Conservation (phyloP, 2,113 vertebrate genomes). For the Thinocorus orbignyianus region DNA sequence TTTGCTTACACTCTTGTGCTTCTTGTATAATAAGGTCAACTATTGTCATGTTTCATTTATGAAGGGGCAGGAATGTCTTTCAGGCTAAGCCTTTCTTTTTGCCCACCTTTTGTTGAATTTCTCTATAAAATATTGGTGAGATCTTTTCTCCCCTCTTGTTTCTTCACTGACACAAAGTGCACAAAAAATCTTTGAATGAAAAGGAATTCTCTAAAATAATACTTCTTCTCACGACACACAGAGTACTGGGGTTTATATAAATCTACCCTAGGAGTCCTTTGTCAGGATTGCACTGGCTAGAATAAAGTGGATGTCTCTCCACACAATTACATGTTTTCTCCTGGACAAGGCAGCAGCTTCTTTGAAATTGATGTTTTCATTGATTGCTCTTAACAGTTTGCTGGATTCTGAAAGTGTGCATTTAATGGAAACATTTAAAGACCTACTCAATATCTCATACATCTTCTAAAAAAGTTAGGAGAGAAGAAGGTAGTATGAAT, state of each 20-base stretch:
- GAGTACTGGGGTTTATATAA: neutral
- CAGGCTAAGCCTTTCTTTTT: neutral
- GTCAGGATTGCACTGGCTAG: neutral
- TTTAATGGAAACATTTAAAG: neutral
- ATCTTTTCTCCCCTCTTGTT: neutral
- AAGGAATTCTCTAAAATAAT: neutral
- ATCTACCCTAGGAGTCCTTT: neutral
- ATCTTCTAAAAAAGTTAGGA: neutral
- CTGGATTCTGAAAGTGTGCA: neutral
- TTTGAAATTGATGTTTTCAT: neutral
- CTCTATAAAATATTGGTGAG: neutral
- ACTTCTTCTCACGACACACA: neutral
- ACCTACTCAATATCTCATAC: too few relatives aligned
- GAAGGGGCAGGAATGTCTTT: neutral
- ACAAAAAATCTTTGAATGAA: neutral
- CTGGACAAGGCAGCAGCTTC: neutral
- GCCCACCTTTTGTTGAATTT: neutral
- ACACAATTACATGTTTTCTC: neutral
- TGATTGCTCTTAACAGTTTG: neutral
- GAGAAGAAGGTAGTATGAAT: neutral
- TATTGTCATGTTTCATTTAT: constrained; percentile 10
- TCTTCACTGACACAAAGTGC: neutral
- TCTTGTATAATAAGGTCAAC: constrained; percentile 4
- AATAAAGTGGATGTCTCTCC: neutral
- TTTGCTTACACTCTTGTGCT: neutral